Conservation (phyloP, 2,797 vertebrate genomes). For the Onychomys leucogaster region DNA sequence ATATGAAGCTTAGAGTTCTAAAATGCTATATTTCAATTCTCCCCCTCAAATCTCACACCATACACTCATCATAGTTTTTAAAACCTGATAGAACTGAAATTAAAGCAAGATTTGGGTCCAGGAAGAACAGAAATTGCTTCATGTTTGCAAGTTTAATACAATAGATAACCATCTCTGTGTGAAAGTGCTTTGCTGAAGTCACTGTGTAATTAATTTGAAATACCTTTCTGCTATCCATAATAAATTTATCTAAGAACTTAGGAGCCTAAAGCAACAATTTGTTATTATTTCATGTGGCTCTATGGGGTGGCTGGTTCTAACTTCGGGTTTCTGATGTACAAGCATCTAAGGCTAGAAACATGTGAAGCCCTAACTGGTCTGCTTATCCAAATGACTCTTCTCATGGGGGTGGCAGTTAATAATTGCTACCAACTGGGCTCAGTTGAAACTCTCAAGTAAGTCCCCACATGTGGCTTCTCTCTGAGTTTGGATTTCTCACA, state of each 20-base stretch:
- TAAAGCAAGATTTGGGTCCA: constrained; percentile 26
- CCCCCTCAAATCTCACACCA: constrained; percentile 62
- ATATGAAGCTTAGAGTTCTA: constrained; percentile 64
- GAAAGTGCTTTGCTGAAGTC: not conserved
- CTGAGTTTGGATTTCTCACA: constrained; percentile 6
- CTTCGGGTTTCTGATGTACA: not conserved
- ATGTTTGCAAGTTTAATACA: constrained; percentile 44
- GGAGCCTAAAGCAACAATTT: not conserved
- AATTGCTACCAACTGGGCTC: not conserved
- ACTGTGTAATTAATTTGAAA: constrained; percentile 31
- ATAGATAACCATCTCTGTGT: not conserved
- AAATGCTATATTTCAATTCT: constrained; percentile 75
- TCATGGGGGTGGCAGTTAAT: not conserved
- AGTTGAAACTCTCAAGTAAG: not conserved
- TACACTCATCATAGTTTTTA: constrained; percentile 25
- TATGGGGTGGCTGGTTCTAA: not conserved
- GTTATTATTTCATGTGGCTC: not conserved
- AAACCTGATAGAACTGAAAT: constrained; percentile 50
- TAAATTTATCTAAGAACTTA: not conserved
- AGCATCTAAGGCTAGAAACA: not conserved
- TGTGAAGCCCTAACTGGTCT: not conserved
- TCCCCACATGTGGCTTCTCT: not conserved
- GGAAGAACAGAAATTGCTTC: constrained; percentile 22
- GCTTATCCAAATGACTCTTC: not conserved
- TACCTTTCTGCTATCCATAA: not conserved